Base-by-base conservation (phyloP, 1,140 invertebrate genomes). In the Pectinophora gossypiella region DNA sequence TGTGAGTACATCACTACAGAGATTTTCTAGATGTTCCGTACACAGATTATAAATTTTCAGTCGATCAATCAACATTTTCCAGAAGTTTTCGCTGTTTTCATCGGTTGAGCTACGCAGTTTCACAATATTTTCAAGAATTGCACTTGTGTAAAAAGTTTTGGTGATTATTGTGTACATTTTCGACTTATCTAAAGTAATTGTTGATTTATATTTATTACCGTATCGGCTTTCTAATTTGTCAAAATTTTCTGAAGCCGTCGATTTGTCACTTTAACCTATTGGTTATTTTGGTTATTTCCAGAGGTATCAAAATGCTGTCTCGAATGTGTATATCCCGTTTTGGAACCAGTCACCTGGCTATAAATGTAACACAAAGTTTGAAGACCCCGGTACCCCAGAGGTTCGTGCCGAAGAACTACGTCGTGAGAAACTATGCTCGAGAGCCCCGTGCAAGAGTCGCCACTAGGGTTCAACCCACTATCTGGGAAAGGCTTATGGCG, bases 401-500 rank as follows among this genome's bases (percentile, higher is more conserved):
- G 51, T 77, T 79, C 46, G 69, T 87, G 19, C 84, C 84, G 4
- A 80, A 67, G 59, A 87, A 84, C 48, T 84, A 85, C 68, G 67
- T 81, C 6, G 54, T 87, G 7, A 64, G 86, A 50, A 86, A 83
- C 38, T 88, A 85, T 67, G 77, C 85, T 43, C 74, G 86, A n/a
- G 85, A 87, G 43, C 52, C 82, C 12, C 68, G 85, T 40, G 68
- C 77, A 13, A 68, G 77, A 27, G 59, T 79, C 13, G 68, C 72
- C 20, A 68, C 72, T 10, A 59, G 71, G 46, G 56, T 77, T 13
- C 72, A 78, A 51, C 78, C 84, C 4, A 72, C 81, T 38, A 12
- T 88, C 10, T 84, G 87, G 82, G 77, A 87, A 55, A 77, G 59
- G 51, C 61, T 88, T 19, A 89, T 89, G 87, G 85, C 87, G 13